phyloP scores from a whole-genome alignment of 1,140 invertebrate species.

The Aethina tumida region DNA sequence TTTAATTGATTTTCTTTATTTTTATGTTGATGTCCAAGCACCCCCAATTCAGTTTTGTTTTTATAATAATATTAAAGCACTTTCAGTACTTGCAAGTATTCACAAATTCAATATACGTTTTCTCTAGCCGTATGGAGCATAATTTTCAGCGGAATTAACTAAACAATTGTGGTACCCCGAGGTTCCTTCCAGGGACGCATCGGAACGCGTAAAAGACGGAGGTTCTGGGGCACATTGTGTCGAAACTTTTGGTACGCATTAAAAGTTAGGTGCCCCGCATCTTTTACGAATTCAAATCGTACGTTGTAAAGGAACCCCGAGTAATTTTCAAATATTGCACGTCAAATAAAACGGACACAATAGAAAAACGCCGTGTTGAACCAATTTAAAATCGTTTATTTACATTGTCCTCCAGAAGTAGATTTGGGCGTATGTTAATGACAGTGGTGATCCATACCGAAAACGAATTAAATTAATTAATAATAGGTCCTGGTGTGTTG shows the following conservation, averaged over 20 bases:
- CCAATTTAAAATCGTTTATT: too few relatives aligned
- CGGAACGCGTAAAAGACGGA: neutral
- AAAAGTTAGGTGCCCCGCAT: too few relatives aligned
- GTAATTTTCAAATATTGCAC: too few relatives aligned
- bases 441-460: neutral
- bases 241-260: too few relatives aligned
- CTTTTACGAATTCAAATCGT: too few relatives aligned
- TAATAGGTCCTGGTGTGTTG: conserved; percentile 1
- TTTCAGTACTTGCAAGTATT: conserved; percentile 9
- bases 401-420: too few relatives aligned
- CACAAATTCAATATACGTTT: conserved; percentile 2
- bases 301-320: too few relatives aligned
- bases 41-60: conserved; percentile 12
- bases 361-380: too few relatives aligned
- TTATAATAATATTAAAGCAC: conserved; percentile 14
- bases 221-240: conserved; percentile 1
- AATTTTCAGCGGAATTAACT: neutral
- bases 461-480: neutral
- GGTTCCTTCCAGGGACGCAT: neutral
- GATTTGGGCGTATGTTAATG: neutral
- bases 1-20: conserved; percentile 12
- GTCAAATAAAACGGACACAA: too few relatives aligned
- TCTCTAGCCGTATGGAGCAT: conserved; percentile 2
- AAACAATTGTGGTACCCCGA: conserved; percentile 3
- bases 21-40: conserved; percentile 20